Percentiles rank a stretch among this genome's conserved stretches.
These are phyloP conservation scores for Ctenopoma multispine DNA, from an alignment of 2,797 vertebrate genomes.

Conservation along the genomic window DNA sequence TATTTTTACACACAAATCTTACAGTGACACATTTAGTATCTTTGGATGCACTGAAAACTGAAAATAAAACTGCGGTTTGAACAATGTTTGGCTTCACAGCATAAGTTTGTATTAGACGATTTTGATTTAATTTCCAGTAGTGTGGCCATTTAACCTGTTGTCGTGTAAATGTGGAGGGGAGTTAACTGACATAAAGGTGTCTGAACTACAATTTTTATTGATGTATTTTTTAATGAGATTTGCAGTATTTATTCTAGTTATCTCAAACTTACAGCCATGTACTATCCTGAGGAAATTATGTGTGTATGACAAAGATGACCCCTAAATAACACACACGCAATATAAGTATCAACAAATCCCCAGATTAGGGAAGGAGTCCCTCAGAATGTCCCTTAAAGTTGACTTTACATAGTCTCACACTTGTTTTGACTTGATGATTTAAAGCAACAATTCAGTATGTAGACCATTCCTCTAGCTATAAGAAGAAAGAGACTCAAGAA, in stretches of 20 bases:
- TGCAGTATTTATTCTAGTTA: not conserved
- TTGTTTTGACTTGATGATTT: not conserved
- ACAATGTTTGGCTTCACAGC: not conserved
- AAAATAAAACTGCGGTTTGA: not conserved
- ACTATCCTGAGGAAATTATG: no score
- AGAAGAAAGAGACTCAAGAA: no score
- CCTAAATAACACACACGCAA: not conserved
- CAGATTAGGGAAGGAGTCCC: slow-evolving; percentile 4
- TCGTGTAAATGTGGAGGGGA: not conserved
- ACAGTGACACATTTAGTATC: not conserved
- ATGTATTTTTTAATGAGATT: no score
- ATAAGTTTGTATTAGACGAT: not conserved
- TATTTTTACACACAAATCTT: not conserved
- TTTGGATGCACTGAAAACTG: not conserved
- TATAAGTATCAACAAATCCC: not conserved
- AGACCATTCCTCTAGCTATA: no score
- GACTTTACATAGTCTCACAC: not conserved
- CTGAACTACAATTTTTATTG: no score
- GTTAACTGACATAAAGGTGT: not conserved
- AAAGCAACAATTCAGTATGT: no score
- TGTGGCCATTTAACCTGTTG: no score
- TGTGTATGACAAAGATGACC: no score
- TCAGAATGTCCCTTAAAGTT: not conserved
- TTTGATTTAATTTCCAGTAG: not conserved
- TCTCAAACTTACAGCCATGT: not conserved